These are phyloP conservation scores for Troilus luridus DNA, from an alignment of 2,888 invertebrate species.

Conservation along the genomic window DNA sequence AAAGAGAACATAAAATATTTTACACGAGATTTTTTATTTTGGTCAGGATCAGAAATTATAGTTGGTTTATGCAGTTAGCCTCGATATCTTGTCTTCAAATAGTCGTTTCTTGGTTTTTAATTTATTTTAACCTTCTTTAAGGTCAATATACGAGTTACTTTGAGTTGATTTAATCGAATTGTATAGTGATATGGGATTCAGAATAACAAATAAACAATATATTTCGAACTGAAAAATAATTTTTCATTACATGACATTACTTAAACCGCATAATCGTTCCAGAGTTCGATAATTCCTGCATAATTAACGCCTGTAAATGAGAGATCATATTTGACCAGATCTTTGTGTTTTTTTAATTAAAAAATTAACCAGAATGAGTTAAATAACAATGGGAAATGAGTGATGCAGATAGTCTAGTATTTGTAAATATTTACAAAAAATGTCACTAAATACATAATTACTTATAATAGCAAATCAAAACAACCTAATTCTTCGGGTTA, in stretches of 20 bases:
- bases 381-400: no score
- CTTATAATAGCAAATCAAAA: background rate
- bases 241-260: no score
- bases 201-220: background rate
- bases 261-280: no score
- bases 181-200: background rate
- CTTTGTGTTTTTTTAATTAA: no score
- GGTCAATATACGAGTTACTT: background rate
- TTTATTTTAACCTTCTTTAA: background rate
- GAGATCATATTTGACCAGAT: no score
- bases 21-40: background rate
- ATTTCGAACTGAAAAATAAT: no score
- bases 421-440: background rate
- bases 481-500: background rate
- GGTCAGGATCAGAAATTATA: background rate
- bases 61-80: background rate
- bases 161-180: background rate
- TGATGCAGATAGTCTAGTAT: no score
- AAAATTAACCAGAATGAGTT: no score
- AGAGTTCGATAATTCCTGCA: no score
- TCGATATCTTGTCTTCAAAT: background rate
- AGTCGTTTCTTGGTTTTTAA: background rate
- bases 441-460: background rate
- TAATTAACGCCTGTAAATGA: no score
- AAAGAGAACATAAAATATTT: background rate